Conservation (phyloP, 2,797 vertebrate genomes). For the Antennarius maculatus region DNA sequence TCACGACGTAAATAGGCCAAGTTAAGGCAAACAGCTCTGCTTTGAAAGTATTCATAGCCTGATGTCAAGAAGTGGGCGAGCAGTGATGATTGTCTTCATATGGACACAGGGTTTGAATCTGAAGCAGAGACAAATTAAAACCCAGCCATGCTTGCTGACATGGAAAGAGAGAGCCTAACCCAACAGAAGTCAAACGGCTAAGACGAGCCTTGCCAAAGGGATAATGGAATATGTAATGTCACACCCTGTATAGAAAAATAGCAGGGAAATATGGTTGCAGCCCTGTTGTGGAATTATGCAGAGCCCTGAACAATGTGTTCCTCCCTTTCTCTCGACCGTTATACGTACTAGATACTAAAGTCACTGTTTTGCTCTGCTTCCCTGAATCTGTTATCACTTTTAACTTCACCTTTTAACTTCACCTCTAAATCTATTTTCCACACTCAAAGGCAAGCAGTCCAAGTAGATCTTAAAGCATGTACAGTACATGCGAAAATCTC, state of each 20-base stretch:
- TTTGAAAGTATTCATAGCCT: constrained; percentile 15
- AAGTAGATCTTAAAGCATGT: background rate
- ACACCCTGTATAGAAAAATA: constrained; percentile 35
- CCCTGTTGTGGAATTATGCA: constrained; percentile 39
- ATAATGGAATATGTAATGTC: constrained; percentile 68
- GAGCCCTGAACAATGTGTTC: background rate
- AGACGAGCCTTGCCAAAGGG: constrained; percentile 35
- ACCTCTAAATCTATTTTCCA: background rate
- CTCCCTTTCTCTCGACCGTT: constrained; percentile 6
- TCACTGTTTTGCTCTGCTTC: constrained; percentile 17
- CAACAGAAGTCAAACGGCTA: constrained; percentile 67
- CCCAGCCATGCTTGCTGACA: background rate
- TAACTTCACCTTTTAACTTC: constrained; percentile 6
- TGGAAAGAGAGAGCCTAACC: constrained; percentile 47
- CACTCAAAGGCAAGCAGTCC: background rate
- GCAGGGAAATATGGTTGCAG: constrained; percentile 27
- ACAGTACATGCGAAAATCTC: constrained; percentile 18
- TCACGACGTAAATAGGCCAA: constrained; percentile 10
- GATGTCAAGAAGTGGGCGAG: constrained; percentile 22
- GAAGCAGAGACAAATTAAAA: too few species aligned
- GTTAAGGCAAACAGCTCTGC: background rate
- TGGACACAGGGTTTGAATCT: background rate
- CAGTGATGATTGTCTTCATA: constrained; percentile 29
- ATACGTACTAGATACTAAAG: constrained; percentile 8
- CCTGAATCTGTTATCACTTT: constrained; percentile 13